phyloP scores from a whole-genome alignment of 2,113 vertebrate genomes.

The Tetraodon nigroviridis region DNA sequence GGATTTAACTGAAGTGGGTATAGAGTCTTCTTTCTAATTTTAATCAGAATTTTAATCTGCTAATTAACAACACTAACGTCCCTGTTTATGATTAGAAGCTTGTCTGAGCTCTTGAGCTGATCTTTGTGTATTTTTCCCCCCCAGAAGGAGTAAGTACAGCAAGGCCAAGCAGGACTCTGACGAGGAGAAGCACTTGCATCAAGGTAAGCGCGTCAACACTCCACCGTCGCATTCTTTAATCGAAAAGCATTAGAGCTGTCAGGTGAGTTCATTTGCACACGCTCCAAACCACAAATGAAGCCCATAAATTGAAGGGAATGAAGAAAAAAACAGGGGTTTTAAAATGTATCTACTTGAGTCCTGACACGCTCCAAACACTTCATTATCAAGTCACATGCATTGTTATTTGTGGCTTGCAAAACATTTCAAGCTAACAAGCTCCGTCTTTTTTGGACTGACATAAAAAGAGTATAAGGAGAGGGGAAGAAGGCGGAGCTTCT shows the following conservation, averaged over 20 bases:
- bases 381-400: conserved; percentile 62
- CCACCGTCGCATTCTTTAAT: conserved; percentile 13
- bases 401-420: conserved; percentile 47
- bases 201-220: conserved; percentile 76
- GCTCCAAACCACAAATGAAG: conserved; percentile 36
- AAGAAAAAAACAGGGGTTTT: conserved; percentile 29
- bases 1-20: neutral
- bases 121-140: conserved; percentile 49
- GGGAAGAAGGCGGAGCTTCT: conserved; percentile 30
- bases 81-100: too few relatives aligned
- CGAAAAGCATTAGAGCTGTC: conserved; percentile 42
- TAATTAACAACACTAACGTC: neutral
- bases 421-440: conserved; percentile 55
- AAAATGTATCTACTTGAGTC: conserved; percentile 47
- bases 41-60: neutral
- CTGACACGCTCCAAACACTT: conserved; percentile 45
- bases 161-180: conserved; percentile 96
- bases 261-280: conserved; percentile 26
- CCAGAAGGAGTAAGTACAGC: conserved; percentile 93
- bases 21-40: neutral
- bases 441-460: conserved; percentile 44
- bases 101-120: conserved; percentile 7
- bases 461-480: conserved; percentile 32
- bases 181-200: conserved; percentile 93
- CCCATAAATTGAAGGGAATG: conserved; percentile 23